phyloP scores from a whole-genome alignment of 2,113 vertebrate genomes.

The Catharus minimus region DNA sequence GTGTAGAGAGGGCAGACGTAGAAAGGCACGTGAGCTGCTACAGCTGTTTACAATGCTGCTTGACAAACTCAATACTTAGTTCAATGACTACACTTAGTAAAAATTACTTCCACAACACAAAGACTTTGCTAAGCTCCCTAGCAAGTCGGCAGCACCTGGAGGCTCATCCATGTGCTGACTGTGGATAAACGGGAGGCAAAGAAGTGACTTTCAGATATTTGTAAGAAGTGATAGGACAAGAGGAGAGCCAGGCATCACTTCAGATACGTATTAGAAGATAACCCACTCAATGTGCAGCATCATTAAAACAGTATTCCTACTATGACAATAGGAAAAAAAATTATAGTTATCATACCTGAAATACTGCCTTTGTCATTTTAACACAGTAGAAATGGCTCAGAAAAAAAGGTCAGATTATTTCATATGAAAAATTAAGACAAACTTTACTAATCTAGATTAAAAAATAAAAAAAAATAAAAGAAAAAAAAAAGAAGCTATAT shows the following conservation, averaged over 20 bases:
- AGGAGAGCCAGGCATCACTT: neutral
- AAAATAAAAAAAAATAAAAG: neutral
- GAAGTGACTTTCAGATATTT: neutral
- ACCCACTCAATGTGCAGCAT: neutral
- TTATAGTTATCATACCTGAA: neutral
- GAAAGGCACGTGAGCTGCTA: neutral
- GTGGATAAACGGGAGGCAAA: neutral
- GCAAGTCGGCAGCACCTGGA: neutral
- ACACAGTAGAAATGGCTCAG: conserved; percentile 36
- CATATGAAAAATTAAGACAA: conserved; percentile 14
- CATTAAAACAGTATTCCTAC: neutral
- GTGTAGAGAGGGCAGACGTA: neutral
- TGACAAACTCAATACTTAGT: neutral
- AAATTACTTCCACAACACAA: neutral
- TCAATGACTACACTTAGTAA: neutral
- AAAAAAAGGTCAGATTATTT: conserved; percentile 26
- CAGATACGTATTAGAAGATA: neutral
- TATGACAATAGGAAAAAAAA: neutral
- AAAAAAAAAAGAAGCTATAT: neutral
- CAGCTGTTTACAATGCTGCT: neutral
- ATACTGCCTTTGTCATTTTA: conserved; percentile 38
- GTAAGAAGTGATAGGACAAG: neutral
- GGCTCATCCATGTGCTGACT: neutral
- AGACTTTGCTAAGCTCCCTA: neutral
- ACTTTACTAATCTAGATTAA: neutral